These are phyloP conservation scores for Cydia splendana DNA, from an alignment of 1,140 invertebrate genomes.

Conservation along the genomic window DNA sequence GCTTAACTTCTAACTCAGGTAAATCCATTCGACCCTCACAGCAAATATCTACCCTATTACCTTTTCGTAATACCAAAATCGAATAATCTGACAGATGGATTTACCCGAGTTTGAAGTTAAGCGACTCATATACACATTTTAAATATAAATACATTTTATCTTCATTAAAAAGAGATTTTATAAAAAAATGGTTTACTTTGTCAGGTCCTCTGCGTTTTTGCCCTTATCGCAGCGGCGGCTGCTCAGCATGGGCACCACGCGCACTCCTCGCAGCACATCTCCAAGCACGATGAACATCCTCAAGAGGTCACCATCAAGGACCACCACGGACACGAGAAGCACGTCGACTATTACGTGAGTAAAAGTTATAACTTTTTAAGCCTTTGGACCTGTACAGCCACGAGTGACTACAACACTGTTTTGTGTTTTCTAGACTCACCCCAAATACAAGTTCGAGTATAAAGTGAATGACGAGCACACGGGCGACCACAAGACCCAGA, in stretches of 20 bases:
- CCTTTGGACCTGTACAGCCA: neutral
- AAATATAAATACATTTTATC: no score
- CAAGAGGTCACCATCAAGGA: conserved; percentile 16
- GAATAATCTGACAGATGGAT: no score
- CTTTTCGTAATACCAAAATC: no score
- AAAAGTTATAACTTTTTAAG: neutral
- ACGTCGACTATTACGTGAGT: conserved; percentile 24
- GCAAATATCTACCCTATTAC: no score
- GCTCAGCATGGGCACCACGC: conserved; percentile 27
- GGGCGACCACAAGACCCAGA: conserved; percentile 63
- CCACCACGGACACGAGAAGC: conserved; percentile 19
- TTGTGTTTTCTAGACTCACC: conserved; percentile 44
- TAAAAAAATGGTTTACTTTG: no score
- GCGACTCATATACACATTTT: no score
- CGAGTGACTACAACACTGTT: neutral
- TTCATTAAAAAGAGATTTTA: no score
- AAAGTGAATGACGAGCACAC: conserved; percentile 59
- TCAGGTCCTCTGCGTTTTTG: no score
- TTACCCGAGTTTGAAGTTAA: no score
- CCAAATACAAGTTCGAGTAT: conserved; percentile 40
- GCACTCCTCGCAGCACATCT: conserved; percentile 28
- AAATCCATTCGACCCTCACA: no score
- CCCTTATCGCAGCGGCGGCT: conserved; percentile 8
- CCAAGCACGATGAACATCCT: conserved; percentile 27
- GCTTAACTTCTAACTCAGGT: no score